Base-by-base conservation (phyloP, 2,888 invertebrate species). In the Leptinotarsa tumamoca region DNA sequence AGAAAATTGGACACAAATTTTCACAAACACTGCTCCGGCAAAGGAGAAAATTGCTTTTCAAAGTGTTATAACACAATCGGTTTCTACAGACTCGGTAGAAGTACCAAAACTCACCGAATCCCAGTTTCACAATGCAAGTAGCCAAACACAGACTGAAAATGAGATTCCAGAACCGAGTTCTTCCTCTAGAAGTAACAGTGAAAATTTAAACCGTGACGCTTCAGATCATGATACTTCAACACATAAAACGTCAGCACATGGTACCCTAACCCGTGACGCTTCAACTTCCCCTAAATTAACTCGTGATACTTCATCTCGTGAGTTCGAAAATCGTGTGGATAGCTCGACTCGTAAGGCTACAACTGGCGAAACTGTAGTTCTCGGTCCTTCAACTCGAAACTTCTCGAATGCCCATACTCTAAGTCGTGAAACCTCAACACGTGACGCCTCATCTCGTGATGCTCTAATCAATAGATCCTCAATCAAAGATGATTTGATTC, bases 81-180 rank as follows among this genome's bases (percentile, higher is more conserved):
- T 3, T 3, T 63, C 63, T 63, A 10, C 43, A 43, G 63, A 63
- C 10, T 7, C 3, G 18, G n/a, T 17, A 33, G 18, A 7, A 63
- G 33, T 5, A 33, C 17, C 63, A 4, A 27, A 33, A 63, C 14
- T n/a, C 3, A 33, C 17, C 5, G 27, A 63, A 63, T 7, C 33
- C 14, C 63, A 33, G 33, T 18, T 10, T 33, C n/a, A n/a, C 7
- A 7, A 17, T n/a, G 63, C 27, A 5, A 33, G 63, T 33, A 13
- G 27, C 27, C 27, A 17, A 33, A 63, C 27, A 13, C 63, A 63
- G 63, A 63, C 63, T 33, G 63, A 63, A 33, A 18, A 63, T 15
- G 0, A 27, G 1, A 27, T 17, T 14, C 15, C 61, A 4, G 15
- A 63, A 63, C 17, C 27, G 17, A 33, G 17, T 33, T 27, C n/a